phyloP scores from a whole-genome alignment of 2,797 vertebrate genomes.

The Bovichtus variegatus region DNA sequence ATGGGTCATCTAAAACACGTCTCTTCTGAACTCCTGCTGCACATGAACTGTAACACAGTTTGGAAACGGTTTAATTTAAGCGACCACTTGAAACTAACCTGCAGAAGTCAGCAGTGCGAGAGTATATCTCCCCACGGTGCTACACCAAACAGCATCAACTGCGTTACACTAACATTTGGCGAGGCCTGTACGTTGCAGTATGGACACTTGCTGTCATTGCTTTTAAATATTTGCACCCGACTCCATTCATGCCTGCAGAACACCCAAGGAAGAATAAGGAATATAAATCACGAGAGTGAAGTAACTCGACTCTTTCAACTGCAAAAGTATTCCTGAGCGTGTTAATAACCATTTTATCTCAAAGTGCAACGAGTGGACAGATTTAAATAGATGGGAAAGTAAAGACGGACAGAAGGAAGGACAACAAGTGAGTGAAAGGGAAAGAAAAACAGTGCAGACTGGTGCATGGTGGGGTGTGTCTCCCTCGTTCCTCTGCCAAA shows the following conservation, averaged over 20 bases:
- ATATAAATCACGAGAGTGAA: not conserved
- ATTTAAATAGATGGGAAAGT: not conserved
- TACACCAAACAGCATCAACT: constrained; percentile 24
- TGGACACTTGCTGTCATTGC: constrained; percentile 5
- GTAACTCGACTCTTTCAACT: not conserved
- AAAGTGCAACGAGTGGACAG: constrained; percentile 6
- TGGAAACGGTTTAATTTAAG: constrained; percentile 32
- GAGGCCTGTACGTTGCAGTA: constrained; percentile 3
- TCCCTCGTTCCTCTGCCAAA: constrained; percentile 26
- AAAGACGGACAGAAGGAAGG: not conserved
- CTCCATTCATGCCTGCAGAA: constrained; percentile 3
- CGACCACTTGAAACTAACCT: not conserved
- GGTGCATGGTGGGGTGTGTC: constrained; percentile 44
- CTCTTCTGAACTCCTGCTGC: not conserved
- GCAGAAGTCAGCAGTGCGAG: not conserved
- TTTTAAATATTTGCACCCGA: constrained; percentile 30
- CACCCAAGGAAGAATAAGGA: not conserved
- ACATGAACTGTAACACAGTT: not conserved
- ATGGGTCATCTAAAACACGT: not conserved
- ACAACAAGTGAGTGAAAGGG: constrained; percentile 7
- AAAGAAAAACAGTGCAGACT: constrained; percentile 27
- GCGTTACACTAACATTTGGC: constrained; percentile 23
- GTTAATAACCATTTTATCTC: not conserved
- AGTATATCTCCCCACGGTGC: constrained; percentile 15
- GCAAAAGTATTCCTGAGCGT: not conserved